Conservation (phyloP, 2,797 vertebrate species). For the Aeoliscus strigatus region DNA sequence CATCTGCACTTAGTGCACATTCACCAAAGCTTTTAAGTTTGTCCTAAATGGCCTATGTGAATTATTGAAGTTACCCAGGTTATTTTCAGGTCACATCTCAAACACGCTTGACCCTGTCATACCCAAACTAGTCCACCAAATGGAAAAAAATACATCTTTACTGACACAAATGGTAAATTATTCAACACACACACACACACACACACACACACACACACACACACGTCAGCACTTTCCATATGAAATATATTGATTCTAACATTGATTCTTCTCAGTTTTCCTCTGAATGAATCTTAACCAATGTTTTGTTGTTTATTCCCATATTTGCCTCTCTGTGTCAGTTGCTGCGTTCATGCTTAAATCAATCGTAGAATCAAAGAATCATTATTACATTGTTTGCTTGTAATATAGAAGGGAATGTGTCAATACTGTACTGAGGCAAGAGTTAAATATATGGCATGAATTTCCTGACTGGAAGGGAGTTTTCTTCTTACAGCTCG, state of each 20-base stretch:
- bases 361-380: not conserved
- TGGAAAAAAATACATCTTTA: too few relatives aligned
- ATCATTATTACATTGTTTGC: not conserved
- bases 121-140: too few relatives aligned
- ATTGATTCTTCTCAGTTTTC: not conserved
- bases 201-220: too few relatives aligned
- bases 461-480: constrained; percentile 8
- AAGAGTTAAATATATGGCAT: not conserved
- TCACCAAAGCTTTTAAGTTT: too few relatives aligned
- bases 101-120: too few relatives aligned
- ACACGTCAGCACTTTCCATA: not conserved
- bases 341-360: not conserved
- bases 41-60: too few relatives aligned
- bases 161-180: too few relatives aligned
- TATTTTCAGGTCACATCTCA: too few relatives aligned
- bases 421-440: not conserved
- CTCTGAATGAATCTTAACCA: not conserved
- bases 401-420: not conserved
- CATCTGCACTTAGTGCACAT: too few relatives aligned
- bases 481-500: constrained; percentile 16
- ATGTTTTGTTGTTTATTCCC: not conserved
- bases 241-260: constrained; percentile 3
- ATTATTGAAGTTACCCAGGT: too few relatives aligned
- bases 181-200: too few relatives aligned
- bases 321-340: constrained; percentile 2